Percentiles rank a stretch among this genome's conserved stretches.
These are phyloP conservation scores for Leptinotarsa peninsularis DNA, from an alignment of 2,888 invertebrate genomes.

Conservation along the genomic window DNA sequence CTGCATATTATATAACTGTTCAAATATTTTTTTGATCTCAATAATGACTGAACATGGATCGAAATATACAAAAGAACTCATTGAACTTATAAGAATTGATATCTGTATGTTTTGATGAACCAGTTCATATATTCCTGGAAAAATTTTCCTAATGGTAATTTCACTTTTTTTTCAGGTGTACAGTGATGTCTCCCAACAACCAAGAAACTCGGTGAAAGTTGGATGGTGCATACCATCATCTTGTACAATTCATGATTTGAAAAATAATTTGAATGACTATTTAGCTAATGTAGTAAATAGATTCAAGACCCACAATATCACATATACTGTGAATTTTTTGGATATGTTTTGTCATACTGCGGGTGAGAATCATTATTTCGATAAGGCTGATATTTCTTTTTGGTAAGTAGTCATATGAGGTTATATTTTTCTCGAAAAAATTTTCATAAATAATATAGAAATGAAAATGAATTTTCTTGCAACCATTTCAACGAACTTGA, in stretches of 20 bases:
- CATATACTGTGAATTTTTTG: conserved; percentile 52
- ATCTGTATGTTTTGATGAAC: no score
- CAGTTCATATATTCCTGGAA: no score
- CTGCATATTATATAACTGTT: no score
- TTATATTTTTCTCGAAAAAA: background rate
- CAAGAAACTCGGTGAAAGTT: conserved; percentile 57
- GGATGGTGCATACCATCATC: conserved; percentile 64
- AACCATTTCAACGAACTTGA: no score
- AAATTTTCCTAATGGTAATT: background rate
- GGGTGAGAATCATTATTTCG: conserved; percentile 53
- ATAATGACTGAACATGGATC: no score
- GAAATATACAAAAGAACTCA: no score
- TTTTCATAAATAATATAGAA: no score
- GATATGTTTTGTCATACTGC: conserved; percentile 58
- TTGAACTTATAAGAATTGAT: no score
- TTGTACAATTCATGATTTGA: conserved; percentile 58
- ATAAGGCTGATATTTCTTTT: conserved; percentile 60
- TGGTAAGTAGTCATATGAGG: conserved; percentile 55
- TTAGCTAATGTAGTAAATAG: conserved; percentile 56
- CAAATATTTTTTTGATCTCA: no score
- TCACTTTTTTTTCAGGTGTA: conserved; percentile 51
- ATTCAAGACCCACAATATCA: conserved; percentile 54
- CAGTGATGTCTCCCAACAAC: conserved; percentile 58
- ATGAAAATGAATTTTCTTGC: no score
- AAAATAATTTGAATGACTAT: conserved; percentile 57